These are phyloP conservation scores for Lasiurus cinereus DNA, from an alignment of 2,113 vertebrate species.

Conservation along the genomic window DNA sequence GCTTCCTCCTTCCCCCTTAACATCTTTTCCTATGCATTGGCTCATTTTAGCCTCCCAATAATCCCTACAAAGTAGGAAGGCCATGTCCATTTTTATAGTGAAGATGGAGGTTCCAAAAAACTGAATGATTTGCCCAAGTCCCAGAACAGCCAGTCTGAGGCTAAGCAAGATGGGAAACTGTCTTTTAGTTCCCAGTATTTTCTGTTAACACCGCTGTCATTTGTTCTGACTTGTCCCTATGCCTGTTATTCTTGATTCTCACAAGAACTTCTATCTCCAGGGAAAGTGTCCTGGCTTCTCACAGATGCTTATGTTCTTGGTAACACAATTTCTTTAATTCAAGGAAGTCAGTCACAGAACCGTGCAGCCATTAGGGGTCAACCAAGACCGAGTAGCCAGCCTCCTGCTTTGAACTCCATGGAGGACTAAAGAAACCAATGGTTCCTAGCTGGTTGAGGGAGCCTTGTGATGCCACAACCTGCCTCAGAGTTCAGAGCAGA, in stretches of 20 bases:
- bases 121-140: background rate
- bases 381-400: accelerated
- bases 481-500: background rate
- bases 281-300: background rate
- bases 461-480: background rate
- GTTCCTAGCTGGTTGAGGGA: background rate
- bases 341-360: background rate
- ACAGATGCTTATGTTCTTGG: background rate
- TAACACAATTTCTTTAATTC: background rate
- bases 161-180: background rate
- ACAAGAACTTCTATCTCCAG: background rate
- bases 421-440: background rate
- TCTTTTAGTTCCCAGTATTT: slow-evolving; percentile 29
- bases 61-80: background rate
- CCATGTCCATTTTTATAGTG: background rate
- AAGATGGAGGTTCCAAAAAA: background rate
- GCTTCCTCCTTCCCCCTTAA: background rate
- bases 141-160: background rate
- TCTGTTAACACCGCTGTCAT: background rate
- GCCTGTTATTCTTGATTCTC: slow-evolving; percentile 40
- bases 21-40: background rate
- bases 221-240: background rate
- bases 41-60: background rate
- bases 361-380: background rate
- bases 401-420: background rate